phyloP scores from a whole-genome alignment of 2,888 invertebrate species.

The Agrotis puta region DNA sequence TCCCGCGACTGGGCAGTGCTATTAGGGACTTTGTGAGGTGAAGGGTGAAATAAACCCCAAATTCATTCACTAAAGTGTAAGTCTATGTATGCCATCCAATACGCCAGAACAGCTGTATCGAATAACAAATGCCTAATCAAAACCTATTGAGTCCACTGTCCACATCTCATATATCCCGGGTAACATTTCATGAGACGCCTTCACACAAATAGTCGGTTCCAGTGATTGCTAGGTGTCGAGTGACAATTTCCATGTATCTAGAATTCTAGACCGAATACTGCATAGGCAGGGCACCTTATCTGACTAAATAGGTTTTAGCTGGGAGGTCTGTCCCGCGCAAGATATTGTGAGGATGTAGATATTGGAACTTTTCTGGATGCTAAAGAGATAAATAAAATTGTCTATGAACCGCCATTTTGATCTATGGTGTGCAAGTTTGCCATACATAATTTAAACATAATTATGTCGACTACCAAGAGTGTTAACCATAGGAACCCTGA shows the following conservation, averaged over 20 bases:
- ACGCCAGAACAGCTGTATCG: slow-evolving; percentile 38
- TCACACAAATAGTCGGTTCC: slow-evolving; percentile 60
- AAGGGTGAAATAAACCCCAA: background rate
- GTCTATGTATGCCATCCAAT: slow-evolving; percentile 15
- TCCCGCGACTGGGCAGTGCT: no score
- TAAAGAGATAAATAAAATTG: background rate
- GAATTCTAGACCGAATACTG: slow-evolving; percentile 53
- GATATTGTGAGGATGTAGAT: background rate
- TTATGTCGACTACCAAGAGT: no score
- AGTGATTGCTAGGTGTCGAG: slow-evolving; percentile 62
- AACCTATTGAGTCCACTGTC: slow-evolving; percentile 53
- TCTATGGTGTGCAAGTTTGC: no score
- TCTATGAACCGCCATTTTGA: no score
- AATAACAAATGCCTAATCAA: slow-evolving; percentile 62
- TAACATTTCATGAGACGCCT: slow-evolving; percentile 57
- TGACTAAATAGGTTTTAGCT: background rate
- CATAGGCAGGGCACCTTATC: slow-evolving; percentile 23
- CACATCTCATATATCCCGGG: slow-evolving; percentile 52
- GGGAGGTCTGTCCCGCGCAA: background rate
- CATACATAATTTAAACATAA: no score
- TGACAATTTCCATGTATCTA: slow-evolving; percentile 68
- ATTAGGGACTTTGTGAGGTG: no score
- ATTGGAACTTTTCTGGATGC: background rate
- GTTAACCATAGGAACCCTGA: no score
- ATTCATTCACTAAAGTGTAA: background rate